These are phyloP conservation scores for Acipenser transmontanus DNA, from an alignment of 2,797 vertebrate genomes.

Conservation along the genomic window DNA sequence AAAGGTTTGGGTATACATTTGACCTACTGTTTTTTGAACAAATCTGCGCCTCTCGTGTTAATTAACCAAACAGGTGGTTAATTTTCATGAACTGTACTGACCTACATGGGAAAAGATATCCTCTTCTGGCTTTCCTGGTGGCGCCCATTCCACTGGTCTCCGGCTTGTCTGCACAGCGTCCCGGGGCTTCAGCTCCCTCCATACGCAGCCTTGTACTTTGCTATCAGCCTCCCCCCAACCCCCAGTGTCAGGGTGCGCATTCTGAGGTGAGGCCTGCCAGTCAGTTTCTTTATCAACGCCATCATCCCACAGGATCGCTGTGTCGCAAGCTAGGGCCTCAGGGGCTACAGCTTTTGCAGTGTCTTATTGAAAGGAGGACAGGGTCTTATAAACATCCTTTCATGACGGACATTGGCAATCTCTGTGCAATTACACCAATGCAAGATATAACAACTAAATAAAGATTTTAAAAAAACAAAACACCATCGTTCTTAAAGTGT, in stretches of 20 bases:
- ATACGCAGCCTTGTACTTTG: background rate
- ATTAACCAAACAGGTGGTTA: too few species aligned
- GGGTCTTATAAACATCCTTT: too few species aligned
- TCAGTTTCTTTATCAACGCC: slow-evolving; percentile 1
- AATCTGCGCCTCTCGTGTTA: too few species aligned
- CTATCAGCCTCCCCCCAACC: background rate
- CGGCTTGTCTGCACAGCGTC: slow-evolving; percentile 4
- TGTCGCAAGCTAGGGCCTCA: background rate
- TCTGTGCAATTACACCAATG: too few species aligned
- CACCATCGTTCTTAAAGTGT: too few species aligned
- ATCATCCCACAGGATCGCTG: background rate
- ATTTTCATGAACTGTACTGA: background rate
- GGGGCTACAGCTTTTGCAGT: background rate
- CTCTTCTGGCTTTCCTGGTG: slow-evolving; percentile 15
- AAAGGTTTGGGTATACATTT: too few species aligned
- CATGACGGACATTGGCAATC: too few species aligned
- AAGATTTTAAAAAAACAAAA: too few species aligned
- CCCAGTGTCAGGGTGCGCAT: background rate
- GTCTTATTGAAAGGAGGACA: too few species aligned
- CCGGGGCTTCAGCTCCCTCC: slow-evolving; percentile 4
- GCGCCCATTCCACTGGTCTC: slow-evolving; percentile 17
- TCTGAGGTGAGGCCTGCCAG: background rate
- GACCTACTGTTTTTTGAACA: too few species aligned
- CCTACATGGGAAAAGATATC: slow-evolving; percentile 24
- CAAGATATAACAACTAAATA: too few species aligned